phyloP scores from a whole-genome alignment of 2,888 invertebrate species.

The Pheosia tremula region DNA sequence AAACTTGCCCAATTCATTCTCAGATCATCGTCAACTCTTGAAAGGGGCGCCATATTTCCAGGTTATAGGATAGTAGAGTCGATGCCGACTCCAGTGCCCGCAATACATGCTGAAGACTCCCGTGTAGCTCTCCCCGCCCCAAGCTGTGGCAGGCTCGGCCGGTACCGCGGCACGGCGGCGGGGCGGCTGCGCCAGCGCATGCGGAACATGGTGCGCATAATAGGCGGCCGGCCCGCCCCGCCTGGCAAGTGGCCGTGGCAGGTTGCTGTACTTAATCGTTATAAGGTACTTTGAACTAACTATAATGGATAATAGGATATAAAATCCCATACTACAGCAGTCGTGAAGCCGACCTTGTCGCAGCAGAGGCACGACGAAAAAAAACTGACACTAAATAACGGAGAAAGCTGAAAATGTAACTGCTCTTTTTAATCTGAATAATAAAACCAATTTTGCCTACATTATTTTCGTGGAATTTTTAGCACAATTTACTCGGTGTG shows the following conservation, averaged over 20 bases:
- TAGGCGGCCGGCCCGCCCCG: constrained; percentile 92
- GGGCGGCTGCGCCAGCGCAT: constrained; percentile 63
- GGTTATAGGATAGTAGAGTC: constrained; percentile 71
- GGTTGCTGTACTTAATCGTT: constrained; percentile 94
- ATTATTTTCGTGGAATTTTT: neutral
- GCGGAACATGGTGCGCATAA: constrained; percentile 90
- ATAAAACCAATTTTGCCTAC: no score
- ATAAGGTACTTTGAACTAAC: constrained; percentile 82
- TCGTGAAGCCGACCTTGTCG: no score
- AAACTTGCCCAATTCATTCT: constrained; percentile 2
- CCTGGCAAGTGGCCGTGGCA: constrained; percentile 98
- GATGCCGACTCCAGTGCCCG: constrained; percentile 58
- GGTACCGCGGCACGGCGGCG: constrained; percentile 55
- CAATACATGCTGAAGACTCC: constrained; percentile 64
- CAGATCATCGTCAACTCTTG: constrained; percentile 4
- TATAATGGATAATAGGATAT: no score
- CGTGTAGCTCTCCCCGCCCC: constrained; percentile 39
- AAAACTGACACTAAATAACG: no score
- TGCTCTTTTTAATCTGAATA: no score
- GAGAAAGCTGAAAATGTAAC: no score
- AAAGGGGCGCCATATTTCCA: constrained; percentile 30
- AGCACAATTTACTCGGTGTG: neutral
- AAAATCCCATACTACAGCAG: no score
- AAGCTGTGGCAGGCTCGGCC: constrained; percentile 66
- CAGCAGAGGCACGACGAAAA: no score